Base-by-base conservation (phyloP, 2,797 vertebrate species). In the Sus cebifrons region DNA sequence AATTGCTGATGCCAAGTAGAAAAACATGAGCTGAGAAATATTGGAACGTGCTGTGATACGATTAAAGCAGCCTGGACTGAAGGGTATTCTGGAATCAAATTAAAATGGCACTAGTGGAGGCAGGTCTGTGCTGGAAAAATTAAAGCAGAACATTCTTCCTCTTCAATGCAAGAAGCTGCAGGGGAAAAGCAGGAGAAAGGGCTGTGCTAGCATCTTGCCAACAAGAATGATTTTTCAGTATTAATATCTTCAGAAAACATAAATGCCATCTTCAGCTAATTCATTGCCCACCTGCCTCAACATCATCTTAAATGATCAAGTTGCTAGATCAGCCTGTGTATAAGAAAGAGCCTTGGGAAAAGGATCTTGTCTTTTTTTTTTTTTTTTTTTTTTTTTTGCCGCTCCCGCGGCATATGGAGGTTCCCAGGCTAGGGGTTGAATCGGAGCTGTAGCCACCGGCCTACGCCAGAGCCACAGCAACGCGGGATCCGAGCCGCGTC, bases 81-180 rank as follows among this genome's bases (percentile, higher is more conserved):
- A 81, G 1, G 0, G 40, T 94, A 70, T 64, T 94, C 75, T 91
- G 6, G 10, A 67, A 79, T 2, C 94, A 98, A 97, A 84, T 93
- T 58, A 70, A 96, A 94, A 85, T 23, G 15, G 25, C 49, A 17
- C 15, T 36, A 67, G 79, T 27, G 78, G 82, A 96, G 95, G 79
- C 58, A 78, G 18, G 89, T 44, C 21, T 91, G 13, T 10, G 89
- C 29, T 67, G 67, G 89, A 77, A 96, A 71, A 96, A 78, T 68
- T 77, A 56, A 94, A 95, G 29, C 44, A 96, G 67, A 88, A 92
- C 78, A 83, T 73, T 85, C 7, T 79, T 93, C 86, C 44, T 95
- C 93, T 58, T 58, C 44, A 7, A 75, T 71, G 54, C 49, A 89
- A 91, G 40, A 44, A 54, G 44, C 2, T 56, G 0, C 3, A 75